Percentiles rank a stretch among this genome's conserved stretches.
These are phyloP conservation scores for Eriocheir sinensis DNA, from an alignment of 1,140 invertebrate genomes.

Conservation along the genomic window DNA sequence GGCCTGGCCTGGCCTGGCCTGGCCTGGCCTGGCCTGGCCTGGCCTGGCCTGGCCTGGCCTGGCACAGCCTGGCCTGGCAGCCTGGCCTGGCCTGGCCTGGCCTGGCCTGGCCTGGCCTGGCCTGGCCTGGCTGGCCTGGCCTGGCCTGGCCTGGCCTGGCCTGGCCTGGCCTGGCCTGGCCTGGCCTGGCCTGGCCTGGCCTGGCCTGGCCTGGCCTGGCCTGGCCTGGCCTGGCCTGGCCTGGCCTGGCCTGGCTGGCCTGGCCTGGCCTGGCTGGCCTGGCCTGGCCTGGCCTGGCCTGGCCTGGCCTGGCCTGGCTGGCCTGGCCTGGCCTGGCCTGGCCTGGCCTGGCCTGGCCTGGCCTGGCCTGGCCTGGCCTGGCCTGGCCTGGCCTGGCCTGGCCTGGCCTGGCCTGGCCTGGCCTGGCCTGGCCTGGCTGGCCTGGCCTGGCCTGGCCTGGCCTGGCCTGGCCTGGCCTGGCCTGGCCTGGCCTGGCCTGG, in stretches of 20 bases:
- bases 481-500: conserved; percentile 78
- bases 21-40: conserved; percentile 50
- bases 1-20: conserved; percentile 50
- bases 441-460: conserved; percentile 65
- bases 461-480: conserved; percentile 78
- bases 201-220: conserved; percentile 79
- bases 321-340: conserved; percentile 74
- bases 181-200: conserved; percentile 54
- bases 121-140: too few species aligned
- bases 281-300: too few species aligned
- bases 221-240: conserved; percentile 79
- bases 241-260: too few species aligned
- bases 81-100: conserved; percentile 57
- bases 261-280: too few species aligned
- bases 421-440: too few species aligned
- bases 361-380: conserved; percentile 78
- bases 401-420: too few species aligned
- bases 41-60: too few species aligned
- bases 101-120: conserved; percentile 72
- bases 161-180: conserved; percentile 64
- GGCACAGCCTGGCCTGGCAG: too few species aligned
- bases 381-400: conserved; percentile 71
- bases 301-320: too few species aligned
- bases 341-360: conserved; percentile 76
- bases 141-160: conserved; percentile 54